A percentile compares a stretch with the other conserved stretches of the same genome.
phyloP scores from a whole-genome alignment of 2,888 invertebrate species.

The Pterostichus niger region DNA sequence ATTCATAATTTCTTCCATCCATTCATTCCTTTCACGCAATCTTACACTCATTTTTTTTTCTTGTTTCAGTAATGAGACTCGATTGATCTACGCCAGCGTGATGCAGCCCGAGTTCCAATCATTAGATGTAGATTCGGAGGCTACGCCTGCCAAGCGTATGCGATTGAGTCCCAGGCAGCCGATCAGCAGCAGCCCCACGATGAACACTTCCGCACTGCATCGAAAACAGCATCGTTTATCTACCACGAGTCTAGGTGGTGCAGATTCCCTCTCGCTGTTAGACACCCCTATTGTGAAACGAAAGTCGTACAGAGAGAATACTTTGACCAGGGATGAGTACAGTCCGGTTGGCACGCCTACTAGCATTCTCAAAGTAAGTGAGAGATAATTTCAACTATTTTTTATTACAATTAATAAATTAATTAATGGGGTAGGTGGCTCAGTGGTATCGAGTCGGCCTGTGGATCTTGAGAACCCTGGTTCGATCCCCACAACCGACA shows the following conservation, averaged over 20 bases:
- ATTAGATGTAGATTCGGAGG: constrained; percentile 63
- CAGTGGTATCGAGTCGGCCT: no score
- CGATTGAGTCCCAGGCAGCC: constrained; percentile 68
- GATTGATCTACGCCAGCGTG: constrained; percentile 69
- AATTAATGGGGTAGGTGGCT: no score
- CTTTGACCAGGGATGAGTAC: not conserved
- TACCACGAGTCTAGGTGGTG: constrained; percentile 54
- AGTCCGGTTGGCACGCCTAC: constrained; percentile 79
- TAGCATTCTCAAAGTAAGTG: constrained; percentile 82
- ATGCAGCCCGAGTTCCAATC: constrained; percentile 19
- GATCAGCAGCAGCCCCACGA: constrained; percentile 52
- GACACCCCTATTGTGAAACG: constrained; percentile 80
- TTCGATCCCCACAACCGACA: no score
- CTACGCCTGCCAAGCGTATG: constrained; percentile 70
- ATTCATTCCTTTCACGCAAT: no score
- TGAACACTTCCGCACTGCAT: no score
- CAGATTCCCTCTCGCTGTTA: constrained; percentile 74
- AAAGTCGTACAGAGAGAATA: constrained; percentile 71
- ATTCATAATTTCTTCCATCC: not conserved
- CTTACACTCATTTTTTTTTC: constrained; percentile 8
- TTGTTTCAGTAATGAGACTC: constrained; percentile 66
- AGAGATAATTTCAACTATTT: not conserved
- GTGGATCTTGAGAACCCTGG: no score
- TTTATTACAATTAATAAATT: no score
- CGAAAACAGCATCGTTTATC: no score